Base-by-base conservation (phyloP, 2,888 invertebrate genomes). In the Escarpia spicata region DNA sequence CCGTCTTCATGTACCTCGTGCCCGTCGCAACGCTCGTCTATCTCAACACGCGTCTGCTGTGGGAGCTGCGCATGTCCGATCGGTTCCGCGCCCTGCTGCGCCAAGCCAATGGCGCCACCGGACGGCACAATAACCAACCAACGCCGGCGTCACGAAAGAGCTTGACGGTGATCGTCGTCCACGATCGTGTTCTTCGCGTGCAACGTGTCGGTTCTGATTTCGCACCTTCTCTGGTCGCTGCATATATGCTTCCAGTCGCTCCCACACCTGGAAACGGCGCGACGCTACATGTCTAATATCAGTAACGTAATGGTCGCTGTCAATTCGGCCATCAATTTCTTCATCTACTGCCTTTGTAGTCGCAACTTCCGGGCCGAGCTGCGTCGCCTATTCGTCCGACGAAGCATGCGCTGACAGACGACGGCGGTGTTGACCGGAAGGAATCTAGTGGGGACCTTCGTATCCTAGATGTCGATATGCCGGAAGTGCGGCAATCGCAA, bases 341-440 rank as follows among this genome's bases (percentile, higher is more conserved):
- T 94, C 93, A 94, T 94, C 91, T 94, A 94, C 93, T 94, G 94
- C 90, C 60, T 93, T 8, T 94, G 93, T 92, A 94, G 94, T 52
- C 90, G 75, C 19, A 75, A 75, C 75, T 75, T 75, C 75, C 75
- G 75, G 75, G 75, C 75, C 75, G 75, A 75, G n/a, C 75, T 75
- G 75, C 75, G 75, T 75, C 75, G 75, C 75, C 19, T 75, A 6
- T 75, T 75, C 75, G 75, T 15, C 19, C 26, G 75, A 3, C 75
- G 75, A 26, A 15, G 75, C 75, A 75, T 75, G 75, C 19, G 75
- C 75, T 19, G 75, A 75, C 75, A 75, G 75, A 75, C 75, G 75
- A 15, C 75, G 26, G 19, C 75, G 6, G 75, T 75, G n/a, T 75
- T 26, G 75, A 75, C 75, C 75, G 75, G 75, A 75, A 75, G 75